Percentiles rank a stretch among this genome's conserved stretches.
These are phyloP conservation scores for Psilopsiagon aurifrons DNA, from an alignment of 2,113 vertebrate species.

Conservation along the genomic window DNA sequence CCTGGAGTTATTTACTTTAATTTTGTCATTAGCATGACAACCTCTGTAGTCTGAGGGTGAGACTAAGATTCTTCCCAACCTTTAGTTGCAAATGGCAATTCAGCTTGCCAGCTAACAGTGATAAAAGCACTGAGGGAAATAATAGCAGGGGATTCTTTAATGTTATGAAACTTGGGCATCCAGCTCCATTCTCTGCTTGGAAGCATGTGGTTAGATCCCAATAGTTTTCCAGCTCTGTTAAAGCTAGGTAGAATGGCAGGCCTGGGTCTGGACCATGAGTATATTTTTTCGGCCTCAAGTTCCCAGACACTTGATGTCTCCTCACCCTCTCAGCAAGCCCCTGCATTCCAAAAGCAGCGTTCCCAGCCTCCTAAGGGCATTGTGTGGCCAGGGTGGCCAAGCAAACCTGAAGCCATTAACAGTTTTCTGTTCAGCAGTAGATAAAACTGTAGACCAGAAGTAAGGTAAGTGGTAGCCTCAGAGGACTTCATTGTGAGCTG, in stretches of 20 bases:
- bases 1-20: not conserved
- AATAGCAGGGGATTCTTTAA: not conserved
- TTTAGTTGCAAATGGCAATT: not conserved
- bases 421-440: not conserved
- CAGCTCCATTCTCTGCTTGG: not conserved
- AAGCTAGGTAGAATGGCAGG: not conserved
- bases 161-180: not conserved
- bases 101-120: not conserved
- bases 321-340: not conserved
- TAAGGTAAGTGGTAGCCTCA: not conserved
- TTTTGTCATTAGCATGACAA: not conserved
- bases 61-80: not conserved
- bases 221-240: not conserved
- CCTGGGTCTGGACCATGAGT: not conserved
- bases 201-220: not conserved
- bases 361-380: not conserved
- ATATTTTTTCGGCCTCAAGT: not conserved
- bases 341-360: not conserved
- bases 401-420: not conserved
- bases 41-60: not conserved
- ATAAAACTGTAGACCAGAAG: not conserved
- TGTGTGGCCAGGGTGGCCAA: not conserved
- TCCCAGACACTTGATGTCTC: accelerated
- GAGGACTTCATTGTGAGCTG: not conserved
- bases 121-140: not conserved